Conservation (phyloP, 2,797 vertebrate species). For the Siniperca scherzeri region DNA sequence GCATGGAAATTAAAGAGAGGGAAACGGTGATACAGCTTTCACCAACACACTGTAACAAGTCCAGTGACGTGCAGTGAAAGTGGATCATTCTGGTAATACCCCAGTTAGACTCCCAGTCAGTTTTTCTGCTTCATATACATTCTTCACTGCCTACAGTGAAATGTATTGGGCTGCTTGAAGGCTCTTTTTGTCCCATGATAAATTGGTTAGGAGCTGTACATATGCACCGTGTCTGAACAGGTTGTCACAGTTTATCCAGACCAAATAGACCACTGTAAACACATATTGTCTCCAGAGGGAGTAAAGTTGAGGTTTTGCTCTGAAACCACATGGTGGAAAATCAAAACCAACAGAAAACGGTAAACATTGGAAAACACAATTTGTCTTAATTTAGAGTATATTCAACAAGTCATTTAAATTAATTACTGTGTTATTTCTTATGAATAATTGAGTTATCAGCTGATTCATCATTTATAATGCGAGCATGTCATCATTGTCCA, state of each 20-base stretch:
- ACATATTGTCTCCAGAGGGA: slow-evolving; percentile 24
- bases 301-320: slow-evolving; percentile 31
- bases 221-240: neutral
- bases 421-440: neutral
- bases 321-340: slow-evolving; percentile 7
- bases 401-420: neutral
- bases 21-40: neutral
- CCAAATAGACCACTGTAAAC: slow-evolving; percentile 41
- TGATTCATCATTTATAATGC: neutral
- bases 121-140: slow-evolving; percentile 1
- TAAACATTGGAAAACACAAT: slow-evolving; percentile 16
- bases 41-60: slow-evolving; percentile 20
- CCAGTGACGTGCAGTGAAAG: slow-evolving; percentile 37
- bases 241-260: slow-evolving; percentile 24
- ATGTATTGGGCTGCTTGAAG: slow-evolving; percentile 15
- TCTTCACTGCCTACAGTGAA: neutral
- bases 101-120: slow-evolving; percentile 1
- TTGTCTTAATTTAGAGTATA: neutral
- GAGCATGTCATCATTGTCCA: too few relatives aligned
- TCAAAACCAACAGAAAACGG: neutral
- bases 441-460: neutral
- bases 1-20: slow-evolving; percentile 10
- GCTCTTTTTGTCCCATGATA: slow-evolving; percentile 3
- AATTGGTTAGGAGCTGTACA: slow-evolving; percentile 17
- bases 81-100: slow-evolving; percentile 46